phyloP scores from a whole-genome alignment of 2,113 vertebrate species.

The Fulica atra region DNA sequence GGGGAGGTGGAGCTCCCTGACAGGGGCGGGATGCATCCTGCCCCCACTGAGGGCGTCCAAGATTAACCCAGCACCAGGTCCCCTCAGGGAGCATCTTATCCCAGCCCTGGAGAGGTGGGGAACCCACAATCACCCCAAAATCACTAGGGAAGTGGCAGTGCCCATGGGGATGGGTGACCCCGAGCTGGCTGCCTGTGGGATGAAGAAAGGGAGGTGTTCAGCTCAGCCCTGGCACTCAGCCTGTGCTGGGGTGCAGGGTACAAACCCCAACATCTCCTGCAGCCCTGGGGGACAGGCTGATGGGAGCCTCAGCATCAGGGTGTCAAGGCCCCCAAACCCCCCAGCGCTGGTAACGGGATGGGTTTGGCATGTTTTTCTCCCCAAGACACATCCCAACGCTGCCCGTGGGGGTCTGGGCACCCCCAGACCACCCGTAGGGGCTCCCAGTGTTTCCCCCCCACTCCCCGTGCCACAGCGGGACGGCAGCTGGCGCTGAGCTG shows the following conservation, averaged over 20 bases:
- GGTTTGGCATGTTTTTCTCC: not conserved
- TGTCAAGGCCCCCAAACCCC: rapidly evolving
- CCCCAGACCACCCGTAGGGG: rapidly evolving
- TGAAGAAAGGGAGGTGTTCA: not conserved
- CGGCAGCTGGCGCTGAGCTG: rapidly evolving
- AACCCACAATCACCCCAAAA: not conserved
- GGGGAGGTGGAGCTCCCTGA: not conserved
- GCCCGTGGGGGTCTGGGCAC: not conserved
- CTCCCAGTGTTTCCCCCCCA: not conserved
- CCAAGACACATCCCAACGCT: not conserved
- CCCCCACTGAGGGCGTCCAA: not conserved
- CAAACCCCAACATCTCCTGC: not conserved
- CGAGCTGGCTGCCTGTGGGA: rapidly evolving
- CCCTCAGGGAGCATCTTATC: rapidly evolving
- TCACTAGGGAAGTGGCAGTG: rapidly evolving
- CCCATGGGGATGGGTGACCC: rapidly evolving
- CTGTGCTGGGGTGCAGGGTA: not conserved
- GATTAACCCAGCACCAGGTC: not conserved
- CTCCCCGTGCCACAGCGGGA: rapidly evolving
- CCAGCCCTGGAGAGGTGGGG: not conserved
- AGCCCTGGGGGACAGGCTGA: rapidly evolving
- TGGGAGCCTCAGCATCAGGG: rapidly evolving
- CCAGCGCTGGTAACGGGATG: not conserved
- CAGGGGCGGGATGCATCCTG: not conserved
- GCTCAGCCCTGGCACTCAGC: not conserved